A percentile compares a stretch with the other conserved stretches of the same genome.
Evolutionary conservation across 2,888 invertebrate species (phyloP).

Genomic region (Pseudanteris insignis): DNA sequence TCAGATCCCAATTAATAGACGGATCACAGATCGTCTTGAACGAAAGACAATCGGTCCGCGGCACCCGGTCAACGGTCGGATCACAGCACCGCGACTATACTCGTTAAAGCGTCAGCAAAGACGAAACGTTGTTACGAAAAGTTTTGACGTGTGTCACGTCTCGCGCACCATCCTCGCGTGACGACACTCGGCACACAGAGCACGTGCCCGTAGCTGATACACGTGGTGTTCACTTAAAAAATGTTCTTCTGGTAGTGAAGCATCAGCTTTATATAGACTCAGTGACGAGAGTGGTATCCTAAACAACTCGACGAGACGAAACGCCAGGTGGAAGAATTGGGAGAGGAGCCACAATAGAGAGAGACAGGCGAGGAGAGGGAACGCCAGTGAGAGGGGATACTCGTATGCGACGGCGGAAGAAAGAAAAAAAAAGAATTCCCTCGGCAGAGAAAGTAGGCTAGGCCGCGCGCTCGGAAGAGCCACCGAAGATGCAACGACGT

Average conservation of each 20-base stretch:
- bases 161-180: slow-evolving; percentile 53
- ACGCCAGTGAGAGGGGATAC: slow-evolving; percentile 44
- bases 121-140: slow-evolving; percentile 11
- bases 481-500: slow-evolving; percentile 50
- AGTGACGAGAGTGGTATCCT: slow-evolving; percentile 39
- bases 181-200: slow-evolving; percentile 32
- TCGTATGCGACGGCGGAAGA: slow-evolving; percentile 48
- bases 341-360: slow-evolving; percentile 48
- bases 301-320: slow-evolving; percentile 27
- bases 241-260: slow-evolving; percentile 56
- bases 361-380: slow-evolving; percentile 46
- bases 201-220: slow-evolving; percentile 39
- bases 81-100: slow-evolving; percentile 30
- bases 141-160: slow-evolving; percentile 42
- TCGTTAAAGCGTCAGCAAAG: no score
- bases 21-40: slow-evolving; percentile 22
- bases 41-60: slow-evolving; percentile 16
- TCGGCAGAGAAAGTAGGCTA: slow-evolving; percentile 66
- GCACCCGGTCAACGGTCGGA: slow-evolving; percentile 12
- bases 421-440: slow-evolving; percentile 62
- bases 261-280: slow-evolving; percentile 64
- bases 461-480: slow-evolving; percentile 36
- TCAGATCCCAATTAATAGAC: slow-evolving; percentile 28
- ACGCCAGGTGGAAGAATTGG: slow-evolving; percentile 54
- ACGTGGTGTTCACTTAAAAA: slow-evolving; percentile 57